A percentile compares a stretch with the other conserved stretches of the same genome.
phyloP scores from a whole-genome alignment of 2,888 invertebrate genomes.

The Idaea aversata region DNA sequence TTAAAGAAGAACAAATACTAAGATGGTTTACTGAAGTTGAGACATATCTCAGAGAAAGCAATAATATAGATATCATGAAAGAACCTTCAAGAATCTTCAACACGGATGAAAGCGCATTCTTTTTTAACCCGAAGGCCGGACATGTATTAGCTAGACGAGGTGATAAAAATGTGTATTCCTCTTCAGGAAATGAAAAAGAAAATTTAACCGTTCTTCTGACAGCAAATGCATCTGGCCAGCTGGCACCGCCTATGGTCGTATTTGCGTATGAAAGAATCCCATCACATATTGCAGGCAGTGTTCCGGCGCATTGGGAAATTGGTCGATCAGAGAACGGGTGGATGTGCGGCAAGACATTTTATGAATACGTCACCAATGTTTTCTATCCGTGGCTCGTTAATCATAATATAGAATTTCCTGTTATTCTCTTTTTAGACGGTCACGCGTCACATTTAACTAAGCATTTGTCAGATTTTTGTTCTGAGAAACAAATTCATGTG shows the following conservation, averaged over 20 bases:
- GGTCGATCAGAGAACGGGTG: conserved; percentile 13
- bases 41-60: too few relatives aligned
- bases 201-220: conserved; percentile 35
- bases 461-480: conserved; percentile 17
- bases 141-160: conserved; percentile 36
- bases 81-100: too few relatives aligned
- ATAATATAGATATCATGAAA: too few relatives aligned
- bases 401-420: conserved; percentile 1
- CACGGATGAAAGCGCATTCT: too few relatives aligned
- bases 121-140: conserved; percentile 7
- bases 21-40: too few relatives aligned
- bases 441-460: conserved; percentile 15
- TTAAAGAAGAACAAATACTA: too few relatives aligned
- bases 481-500: conserved; percentile 17
- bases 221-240: conserved; percentile 37
- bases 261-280: conserved; percentile 35
- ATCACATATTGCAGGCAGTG: conserved; percentile 13
- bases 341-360: conserved; percentile 20
- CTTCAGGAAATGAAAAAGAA: conserved; percentile 31
- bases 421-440: conserved; percentile 15
- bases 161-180: conserved; percentile 32
- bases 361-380: conserved; percentile 13
- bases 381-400: conserved; percentile 10
- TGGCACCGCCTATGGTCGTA: conserved; percentile 39
- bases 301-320: conserved; percentile 14